Conservation (phyloP, 2,113 vertebrate genomes). For the Talpa occidentalis region DNA sequence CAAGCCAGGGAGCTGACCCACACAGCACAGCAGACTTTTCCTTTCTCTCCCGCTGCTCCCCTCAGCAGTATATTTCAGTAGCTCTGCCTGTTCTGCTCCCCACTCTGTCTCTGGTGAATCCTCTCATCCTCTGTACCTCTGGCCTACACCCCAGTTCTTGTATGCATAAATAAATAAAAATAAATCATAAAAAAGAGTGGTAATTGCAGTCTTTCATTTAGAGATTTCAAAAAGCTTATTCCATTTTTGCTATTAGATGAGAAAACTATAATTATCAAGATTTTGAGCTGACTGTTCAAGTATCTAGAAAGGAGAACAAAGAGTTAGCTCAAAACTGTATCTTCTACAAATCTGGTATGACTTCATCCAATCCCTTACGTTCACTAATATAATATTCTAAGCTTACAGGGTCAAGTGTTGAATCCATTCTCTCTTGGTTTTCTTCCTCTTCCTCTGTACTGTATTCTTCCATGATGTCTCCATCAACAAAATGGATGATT, state of each 20-base stretch:
- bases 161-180: too few species aligned
- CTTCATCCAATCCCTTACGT: neutral
- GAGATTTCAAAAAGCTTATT: neutral
- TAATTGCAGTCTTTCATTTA: neutral
- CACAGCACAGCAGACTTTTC: too few species aligned
- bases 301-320: neutral
- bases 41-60: too few species aligned
- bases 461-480: slow-evolving; percentile 87
- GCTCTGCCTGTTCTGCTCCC: too few species aligned
- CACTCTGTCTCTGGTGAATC: too few species aligned
- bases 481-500: slow-evolving; percentile 88
- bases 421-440: slow-evolving; percentile 19
- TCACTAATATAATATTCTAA: neutral
- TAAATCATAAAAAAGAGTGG: neutral
- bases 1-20: too few species aligned
- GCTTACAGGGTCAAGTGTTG: slow-evolving; percentile 76
- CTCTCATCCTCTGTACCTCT: too few species aligned
- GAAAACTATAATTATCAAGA: neutral
- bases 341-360: neutral
- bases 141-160: too few species aligned
- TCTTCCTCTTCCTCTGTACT: slow-evolving; percentile 82
- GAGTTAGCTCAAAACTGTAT: neutral
- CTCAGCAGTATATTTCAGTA: too few species aligned
- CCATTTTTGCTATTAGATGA: neutral
- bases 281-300: neutral